Percentiles rank a stretch among this genome's conserved stretches.
Evolutionary conservation across 2,113 vertebrate species (phyloP).

Genomic region (Chaetura pelagica): DNA sequence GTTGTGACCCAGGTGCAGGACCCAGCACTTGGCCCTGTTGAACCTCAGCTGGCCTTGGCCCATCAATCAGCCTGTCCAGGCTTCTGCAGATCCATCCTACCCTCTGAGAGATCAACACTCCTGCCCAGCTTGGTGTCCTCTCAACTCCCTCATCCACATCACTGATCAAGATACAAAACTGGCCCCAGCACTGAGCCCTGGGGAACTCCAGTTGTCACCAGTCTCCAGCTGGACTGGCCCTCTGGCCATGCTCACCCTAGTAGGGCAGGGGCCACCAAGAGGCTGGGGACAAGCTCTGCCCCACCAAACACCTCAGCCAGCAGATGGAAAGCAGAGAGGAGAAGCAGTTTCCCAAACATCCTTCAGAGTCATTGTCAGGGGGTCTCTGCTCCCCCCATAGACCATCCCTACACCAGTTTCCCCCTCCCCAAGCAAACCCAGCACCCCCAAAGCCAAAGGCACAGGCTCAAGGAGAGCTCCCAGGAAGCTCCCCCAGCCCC

Average conservation of each 20-base stretch:
- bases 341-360: neutral
- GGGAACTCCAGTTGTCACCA: neutral
- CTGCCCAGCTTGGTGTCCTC: neutral
- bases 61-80: neutral
- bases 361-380: neutral
- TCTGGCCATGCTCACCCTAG: accelerated
- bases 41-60: neutral
- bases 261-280: neutral
- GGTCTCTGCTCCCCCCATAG: neutral
- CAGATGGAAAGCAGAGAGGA: neutral
- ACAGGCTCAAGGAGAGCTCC: neutral
- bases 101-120: neutral
- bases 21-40: no score
- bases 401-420: no score
- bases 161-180: neutral
- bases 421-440: neutral
- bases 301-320: neutral
- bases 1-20: no score
- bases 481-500: neutral
- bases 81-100: neutral
- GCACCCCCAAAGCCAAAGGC: neutral
- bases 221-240: neutral
- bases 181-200: neutral
- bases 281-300: neutral
- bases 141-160: neutral